Evolutionary conservation across 2,113 vertebrate species (phyloP).

Genomic region (Cyprichromis sp.): DNA sequence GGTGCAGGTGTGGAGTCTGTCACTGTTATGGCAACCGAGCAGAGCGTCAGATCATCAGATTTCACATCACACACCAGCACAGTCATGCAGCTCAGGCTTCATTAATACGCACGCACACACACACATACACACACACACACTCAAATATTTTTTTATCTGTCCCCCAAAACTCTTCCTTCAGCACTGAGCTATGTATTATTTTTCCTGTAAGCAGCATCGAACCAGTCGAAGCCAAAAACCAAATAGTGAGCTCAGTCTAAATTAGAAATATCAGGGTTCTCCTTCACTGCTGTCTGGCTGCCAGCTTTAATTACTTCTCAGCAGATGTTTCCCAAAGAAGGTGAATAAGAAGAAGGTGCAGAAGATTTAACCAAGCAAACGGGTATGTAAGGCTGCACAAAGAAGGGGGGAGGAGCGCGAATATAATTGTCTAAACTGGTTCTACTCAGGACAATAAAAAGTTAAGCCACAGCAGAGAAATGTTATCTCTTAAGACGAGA

Average conservation of each 20-base stretch:
- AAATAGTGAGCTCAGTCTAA: background rate
- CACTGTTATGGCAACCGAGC: background rate
- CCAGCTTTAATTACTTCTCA: background rate
- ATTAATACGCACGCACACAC: background rate
- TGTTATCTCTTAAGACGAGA: background rate
- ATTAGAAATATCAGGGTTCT: background rate
- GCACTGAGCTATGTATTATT: background rate
- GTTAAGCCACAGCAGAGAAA: background rate
- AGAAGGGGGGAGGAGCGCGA: background rate
- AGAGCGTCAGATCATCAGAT: slow-evolving; percentile 31
- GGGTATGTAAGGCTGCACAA: background rate
- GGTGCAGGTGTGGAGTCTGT: background rate
- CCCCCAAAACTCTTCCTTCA: background rate
- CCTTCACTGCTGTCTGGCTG: background rate
- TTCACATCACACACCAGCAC: slow-evolving; percentile 30
- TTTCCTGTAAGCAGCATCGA: background rate
- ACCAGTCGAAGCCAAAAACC: background rate
- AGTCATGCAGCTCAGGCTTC: slow-evolving; percentile 17
- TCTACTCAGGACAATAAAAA: background rate
- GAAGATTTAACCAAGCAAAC: background rate
- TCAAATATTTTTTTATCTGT: background rate
- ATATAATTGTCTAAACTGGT: background rate
- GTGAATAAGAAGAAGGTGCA: background rate
- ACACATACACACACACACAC: background rate
- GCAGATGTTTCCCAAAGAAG: background rate